Percentiles rank a stretch among this genome's conserved stretches.
phyloP scores from a whole-genome alignment of 2,113 vertebrate species.

The Anolis sagrei region DNA sequence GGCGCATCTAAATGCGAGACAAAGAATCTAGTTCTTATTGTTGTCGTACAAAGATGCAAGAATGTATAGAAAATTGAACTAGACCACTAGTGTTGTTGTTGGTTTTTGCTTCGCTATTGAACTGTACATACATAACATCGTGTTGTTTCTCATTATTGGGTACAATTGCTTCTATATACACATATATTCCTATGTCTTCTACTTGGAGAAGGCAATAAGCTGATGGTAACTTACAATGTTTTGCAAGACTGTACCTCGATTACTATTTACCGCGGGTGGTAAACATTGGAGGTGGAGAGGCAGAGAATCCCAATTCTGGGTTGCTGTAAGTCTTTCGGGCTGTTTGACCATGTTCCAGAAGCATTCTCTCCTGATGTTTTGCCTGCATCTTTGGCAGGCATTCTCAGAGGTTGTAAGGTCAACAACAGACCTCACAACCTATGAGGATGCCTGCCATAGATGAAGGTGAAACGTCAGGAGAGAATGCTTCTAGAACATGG shows the following conservation, averaged over 20 bases:
- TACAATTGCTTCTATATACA: slow-evolving; percentile 35
- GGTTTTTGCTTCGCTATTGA: slow-evolving; percentile 25
- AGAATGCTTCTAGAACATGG: too few species aligned
- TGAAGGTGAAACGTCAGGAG: too few species aligned
- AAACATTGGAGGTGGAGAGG: slow-evolving; percentile 37
- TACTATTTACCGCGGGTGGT: slow-evolving; percentile 54
- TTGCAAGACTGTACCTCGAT: slow-evolving; percentile 62
- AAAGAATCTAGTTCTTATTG: slow-evolving; percentile 30
- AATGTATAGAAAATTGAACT: slow-evolving; percentile 40
- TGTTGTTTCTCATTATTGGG: slow-evolving; percentile 61
- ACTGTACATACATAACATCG: slow-evolving; percentile 41
- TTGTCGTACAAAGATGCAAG: slow-evolving; percentile 43
- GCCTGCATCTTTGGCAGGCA: too few species aligned
- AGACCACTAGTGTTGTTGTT: slow-evolving; percentile 5
- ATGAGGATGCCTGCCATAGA: too few species aligned
- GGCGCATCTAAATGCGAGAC: slow-evolving; percentile 25
- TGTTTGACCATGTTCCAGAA: background rate
- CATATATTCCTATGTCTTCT: slow-evolving; percentile 64
- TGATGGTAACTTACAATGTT: slow-evolving; percentile 63
- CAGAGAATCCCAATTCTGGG: slow-evolving; percentile 54
- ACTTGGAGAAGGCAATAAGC: slow-evolving; percentile 48
- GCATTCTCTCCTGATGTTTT: too few species aligned
- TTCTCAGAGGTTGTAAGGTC: too few species aligned
- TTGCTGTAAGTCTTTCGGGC: too few species aligned
- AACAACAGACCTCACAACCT: too few species aligned